Base-by-base conservation (phyloP, 92 coral and sea anemone species). In the Epizoanthus scotinus region DNA sequence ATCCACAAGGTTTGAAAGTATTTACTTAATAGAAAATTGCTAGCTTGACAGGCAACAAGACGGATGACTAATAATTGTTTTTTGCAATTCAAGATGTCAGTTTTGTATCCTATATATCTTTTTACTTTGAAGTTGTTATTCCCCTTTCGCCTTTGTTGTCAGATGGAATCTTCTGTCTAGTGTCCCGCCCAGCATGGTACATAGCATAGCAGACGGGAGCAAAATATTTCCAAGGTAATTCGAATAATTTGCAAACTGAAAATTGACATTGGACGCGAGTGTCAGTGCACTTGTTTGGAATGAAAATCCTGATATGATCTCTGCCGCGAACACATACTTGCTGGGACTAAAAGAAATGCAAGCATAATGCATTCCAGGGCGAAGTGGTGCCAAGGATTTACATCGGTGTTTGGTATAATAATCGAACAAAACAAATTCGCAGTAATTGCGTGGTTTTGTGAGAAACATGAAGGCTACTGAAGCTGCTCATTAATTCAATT, bases 151-250 rank as follows among this genome's bases (percentile, higher is more conserved):
- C 29, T 62, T 62, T 62, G 36, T 62, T 62, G 26, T 62, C 18
- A 29, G 3, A 25, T 62, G 17, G 29, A 25, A 62, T 34, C 36
- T 26, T 65, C 59, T 22, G 5, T 70, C 27, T 70, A 7, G 55
- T 38, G 26, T 17, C 3, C 8, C 56, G 28, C 10, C 61, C 81
- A 29, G 3, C 67, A 27, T 19, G 50, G 31, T 19, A 0, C 22
- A 5, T 36, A 31, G 81, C 81, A 75, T 75, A 59, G 66, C 25
- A 75, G 52, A 75, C 68, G 24, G 81, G 42, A 42, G 42, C 15
- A 59, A 75, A 38, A 42, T 57, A 75, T 75, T 75, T 75, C 81
- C 68, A 75, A 40, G 81, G 81, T 75, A 21, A 75, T 25, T 34
- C 1, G 28, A 75, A 60, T 55, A 55, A 73, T 55, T 73, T 59